Base-by-base conservation (phyloP, 2,797 vertebrate genomes). In the Chaetodon trifasciatus region DNA sequence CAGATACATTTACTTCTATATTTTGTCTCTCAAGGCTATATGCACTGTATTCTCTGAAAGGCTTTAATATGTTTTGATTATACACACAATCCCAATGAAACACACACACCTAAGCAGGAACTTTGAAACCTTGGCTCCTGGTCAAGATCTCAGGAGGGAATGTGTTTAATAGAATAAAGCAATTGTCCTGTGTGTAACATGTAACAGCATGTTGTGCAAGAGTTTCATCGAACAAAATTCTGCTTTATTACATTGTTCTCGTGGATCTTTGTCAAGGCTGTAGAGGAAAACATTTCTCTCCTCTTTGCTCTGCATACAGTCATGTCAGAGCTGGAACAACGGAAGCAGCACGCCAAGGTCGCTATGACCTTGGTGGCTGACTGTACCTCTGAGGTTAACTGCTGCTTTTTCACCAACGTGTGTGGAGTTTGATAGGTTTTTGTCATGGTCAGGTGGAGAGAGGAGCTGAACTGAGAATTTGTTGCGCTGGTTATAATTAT, bases 361-460 rank as follows among this genome's bases (percentile, higher is more conserved):
- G 76, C 37, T 2, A 0, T 39, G 76, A 71, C 85, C 83, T 82
- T 81, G 81, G 58, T 37, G 61, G 72, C 53, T 40, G 47, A 46
- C n/a, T 84, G 52, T 64, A 50, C n/a, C 68, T 77, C 66, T 35
- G 6, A 24, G 32, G 52, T 21, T 81, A 74, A 91, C 78, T 64
- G 24, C n/a, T 17, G 4, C 19, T 78, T 88, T 90, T 81, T 65
- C 52, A 68, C 35, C 19, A 5, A 58, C 1, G 8, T 69, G 53
- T 74, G 46, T 42, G 52, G 42, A 23, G 57, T 75, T 78, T 74
- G 68, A 80, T 85, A 75, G 3, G 40, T 90, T 87, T 88, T 72
- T 39, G 32, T 92, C 80, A 89, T 11, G 28, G 72, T 89, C 84
- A 86, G 63, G 82, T 84, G 68, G 73, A 79, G 71, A 80, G 53